Evolutionary conservation across 1,140 invertebrate genomes (phyloP).

Genomic region (Lutraria rhynchaena): DNA sequence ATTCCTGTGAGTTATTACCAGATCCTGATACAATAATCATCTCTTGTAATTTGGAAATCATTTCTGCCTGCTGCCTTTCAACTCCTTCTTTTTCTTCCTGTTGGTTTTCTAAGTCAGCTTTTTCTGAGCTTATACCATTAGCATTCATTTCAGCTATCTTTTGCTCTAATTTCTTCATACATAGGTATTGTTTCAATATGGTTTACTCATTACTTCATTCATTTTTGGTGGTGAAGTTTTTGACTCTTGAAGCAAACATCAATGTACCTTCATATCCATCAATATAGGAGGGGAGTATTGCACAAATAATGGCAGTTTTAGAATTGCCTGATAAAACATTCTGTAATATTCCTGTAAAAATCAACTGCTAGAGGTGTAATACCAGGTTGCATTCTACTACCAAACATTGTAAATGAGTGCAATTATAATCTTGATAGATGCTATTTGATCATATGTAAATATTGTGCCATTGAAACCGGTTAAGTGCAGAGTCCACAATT

Average conservation of each 20-base stretch:
- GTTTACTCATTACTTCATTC: conserved; percentile 84
- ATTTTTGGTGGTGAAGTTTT: conserved; percentile 85
- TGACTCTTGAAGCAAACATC: conserved; percentile 85
- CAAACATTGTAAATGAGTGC: conserved; percentile 99
- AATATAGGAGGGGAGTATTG: conserved; percentile 86
- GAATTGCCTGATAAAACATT: conserved; percentile 87
- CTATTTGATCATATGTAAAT: conserved; percentile 99
- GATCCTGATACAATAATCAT: conserved; percentile 62
- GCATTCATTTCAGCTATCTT: conserved; percentile 59
- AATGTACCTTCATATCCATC: conserved; percentile 86
- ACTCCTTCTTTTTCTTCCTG: conserved; percentile 66
- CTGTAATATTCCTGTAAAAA: conserved; percentile 87
- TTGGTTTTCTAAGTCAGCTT: conserved; percentile 68
- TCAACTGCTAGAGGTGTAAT: conserved; percentile 99
- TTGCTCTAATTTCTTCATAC: conserved; percentile 73
- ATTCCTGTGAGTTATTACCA: conserved; percentile 2
- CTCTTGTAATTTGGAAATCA: conserved; percentile 63
- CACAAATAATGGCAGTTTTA: conserved; percentile 86
- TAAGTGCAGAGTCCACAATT: conserved; percentile 50
- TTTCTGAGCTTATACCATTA: conserved; percentile 62
- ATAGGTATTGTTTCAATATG: conserved; percentile 74
- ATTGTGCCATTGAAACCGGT: conserved; percentile 87
- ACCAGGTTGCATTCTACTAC: conserved; percentile 94
- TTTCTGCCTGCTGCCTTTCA: conserved; percentile 64
- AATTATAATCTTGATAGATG: conserved; percentile 99